A percentile compares a stretch with the other conserved stretches of the same genome.
Conservation (phyloP, 1,140 invertebrate genomes). For the Ips typographus region DNA sequence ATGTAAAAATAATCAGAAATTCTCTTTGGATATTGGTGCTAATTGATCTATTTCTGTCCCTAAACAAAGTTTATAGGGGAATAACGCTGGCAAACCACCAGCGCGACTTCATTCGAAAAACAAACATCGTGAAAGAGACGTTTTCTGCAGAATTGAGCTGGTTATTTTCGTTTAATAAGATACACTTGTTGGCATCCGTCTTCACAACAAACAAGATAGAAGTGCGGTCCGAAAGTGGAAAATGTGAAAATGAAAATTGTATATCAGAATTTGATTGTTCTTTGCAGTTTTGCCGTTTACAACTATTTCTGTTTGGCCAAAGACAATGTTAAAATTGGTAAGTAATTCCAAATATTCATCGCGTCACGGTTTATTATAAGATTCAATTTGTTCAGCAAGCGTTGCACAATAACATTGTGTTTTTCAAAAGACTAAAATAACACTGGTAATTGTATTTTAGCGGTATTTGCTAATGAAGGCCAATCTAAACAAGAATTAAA, state of each 20-base stretch:
- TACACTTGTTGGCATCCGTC: conserved; percentile 2
- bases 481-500: too few relatives aligned
- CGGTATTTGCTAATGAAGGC: too few relatives aligned
- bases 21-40: not conserved
- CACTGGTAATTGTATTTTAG: not conserved
- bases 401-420: too few relatives aligned
- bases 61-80: conserved; percentile 12
- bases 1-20: too few relatives aligned
- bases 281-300: conserved; percentile 32
- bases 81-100: conserved; percentile 15
- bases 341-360: conserved; percentile 1
- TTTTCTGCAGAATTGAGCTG: conserved; percentile 8
- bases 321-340: conserved; percentile 36
- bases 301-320: conserved; percentile 41
- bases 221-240: conserved; percentile 6
- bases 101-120: conserved; percentile 5
- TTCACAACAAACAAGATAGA: not conserved
- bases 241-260: conserved; percentile 35
- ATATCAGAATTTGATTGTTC: conserved; percentile 36
- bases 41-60: conserved; percentile 18
- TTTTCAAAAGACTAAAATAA: not conserved
- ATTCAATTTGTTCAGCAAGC: too few relatives aligned
- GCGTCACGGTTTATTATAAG: too few relatives aligned
- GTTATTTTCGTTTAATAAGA: conserved; percentile 9
- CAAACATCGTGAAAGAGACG: conserved; percentile 18